A percentile compares a stretch with the other conserved stretches of the same genome.
Evolutionary conservation across 2,113 vertebrate genomes (phyloP).

Genomic region (Scolopax mira): DNA sequence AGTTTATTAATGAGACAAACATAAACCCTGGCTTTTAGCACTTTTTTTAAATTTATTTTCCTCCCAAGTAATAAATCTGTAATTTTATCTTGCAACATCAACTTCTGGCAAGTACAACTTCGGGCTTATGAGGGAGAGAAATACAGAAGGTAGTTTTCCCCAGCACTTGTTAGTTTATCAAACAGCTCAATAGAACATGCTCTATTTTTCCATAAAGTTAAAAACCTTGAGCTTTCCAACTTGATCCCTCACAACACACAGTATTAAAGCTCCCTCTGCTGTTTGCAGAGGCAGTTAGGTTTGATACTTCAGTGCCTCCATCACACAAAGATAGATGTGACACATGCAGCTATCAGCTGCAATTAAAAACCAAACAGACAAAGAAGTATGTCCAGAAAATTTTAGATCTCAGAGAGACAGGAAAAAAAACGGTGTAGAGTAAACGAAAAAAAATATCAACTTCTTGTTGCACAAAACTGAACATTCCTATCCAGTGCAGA

Average conservation of each 20-base stretch:
- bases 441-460: not conserved
- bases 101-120: not conserved
- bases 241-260: rapidly evolving
- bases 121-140: not conserved
- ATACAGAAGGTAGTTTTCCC: not conserved
- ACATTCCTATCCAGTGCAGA: not conserved
- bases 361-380: not conserved
- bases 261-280: conserved; percentile 61
- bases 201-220: not conserved
- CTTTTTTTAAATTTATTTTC: not conserved
- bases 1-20: not conserved
- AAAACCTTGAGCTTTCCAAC: not conserved
- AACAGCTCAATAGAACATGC: not conserved
- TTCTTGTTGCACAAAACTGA: not conserved
- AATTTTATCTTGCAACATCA: not conserved
- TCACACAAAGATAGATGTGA: not conserved
- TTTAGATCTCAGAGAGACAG: not conserved
- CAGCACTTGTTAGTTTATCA: not conserved
- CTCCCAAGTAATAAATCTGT: not conserved
- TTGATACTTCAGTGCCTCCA: not conserved
- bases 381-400: not conserved
- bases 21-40: not conserved
- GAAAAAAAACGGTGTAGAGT: rapidly evolving
- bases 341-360: not conserved
- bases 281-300: not conserved